A percentile compares a stretch with the other conserved stretches of the same genome.
These are phyloP conservation scores for Drosophila sucinea DNA, from an alignment of 1,140 invertebrate genomes.

Conservation along the genomic window DNA sequence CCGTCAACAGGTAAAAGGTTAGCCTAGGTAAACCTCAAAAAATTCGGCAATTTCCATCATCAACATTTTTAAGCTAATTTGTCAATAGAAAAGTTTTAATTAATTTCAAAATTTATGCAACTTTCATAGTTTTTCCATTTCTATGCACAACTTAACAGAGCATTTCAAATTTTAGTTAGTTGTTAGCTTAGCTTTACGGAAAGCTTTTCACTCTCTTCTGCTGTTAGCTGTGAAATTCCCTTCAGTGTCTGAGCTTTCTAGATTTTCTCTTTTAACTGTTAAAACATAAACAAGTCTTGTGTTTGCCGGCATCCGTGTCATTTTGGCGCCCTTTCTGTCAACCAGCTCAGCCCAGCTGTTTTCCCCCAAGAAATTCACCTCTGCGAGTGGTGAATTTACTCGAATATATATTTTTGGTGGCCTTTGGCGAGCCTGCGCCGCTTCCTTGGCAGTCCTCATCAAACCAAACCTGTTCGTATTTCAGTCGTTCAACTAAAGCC, in stretches of 20 bases:
- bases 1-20: constrained; percentile 54
- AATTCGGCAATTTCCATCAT: neutral
- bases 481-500: constrained; percentile 72
- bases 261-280: neutral
- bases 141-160: constrained; percentile 17
- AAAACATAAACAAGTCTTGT: constrained; percentile 11
- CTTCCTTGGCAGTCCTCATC: constrained; percentile 44
- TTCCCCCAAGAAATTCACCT: constrained; percentile 16
- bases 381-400: constrained; percentile 45
- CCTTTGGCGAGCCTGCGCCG: constrained; percentile 44
- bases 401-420: constrained; percentile 27
- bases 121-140: constrained; percentile 4
- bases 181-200: neutral
- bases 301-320: constrained; percentile 17
- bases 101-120: constrained; percentile 53
- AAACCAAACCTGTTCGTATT: constrained; percentile 25
- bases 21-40: neutral
- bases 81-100: constrained; percentile 59
- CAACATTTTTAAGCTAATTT: constrained; percentile 42
- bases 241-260: neutral
- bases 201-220: constrained; percentile 35
- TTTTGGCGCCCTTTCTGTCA: constrained; percentile 51
- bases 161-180: constrained; percentile 31
- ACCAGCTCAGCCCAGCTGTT: constrained; percentile 49
- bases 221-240: neutral